Conservation (phyloP, 2,113 vertebrate genomes). For the Dicerorhinus sumatrensis region DNA sequence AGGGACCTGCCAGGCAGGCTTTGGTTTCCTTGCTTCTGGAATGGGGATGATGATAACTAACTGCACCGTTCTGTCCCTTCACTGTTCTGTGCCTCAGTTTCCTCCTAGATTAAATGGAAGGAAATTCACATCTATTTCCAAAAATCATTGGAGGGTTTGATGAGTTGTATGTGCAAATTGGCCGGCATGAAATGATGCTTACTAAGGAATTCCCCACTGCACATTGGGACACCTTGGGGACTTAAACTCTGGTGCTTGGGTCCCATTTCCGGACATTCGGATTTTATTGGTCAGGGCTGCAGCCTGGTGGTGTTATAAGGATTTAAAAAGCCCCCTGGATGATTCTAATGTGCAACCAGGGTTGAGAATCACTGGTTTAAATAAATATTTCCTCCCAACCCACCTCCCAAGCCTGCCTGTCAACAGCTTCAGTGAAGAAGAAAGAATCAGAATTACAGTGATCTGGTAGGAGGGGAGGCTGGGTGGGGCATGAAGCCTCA, state of each 20-base stretch:
- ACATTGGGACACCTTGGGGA: no score
- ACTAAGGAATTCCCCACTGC: not conserved
- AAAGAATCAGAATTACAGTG: not conserved
- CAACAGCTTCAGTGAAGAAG: not conserved
- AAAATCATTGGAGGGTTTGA: not conserved
- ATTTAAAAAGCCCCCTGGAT: not conserved
- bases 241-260: not conserved
- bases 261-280: not conserved
- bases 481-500: not conserved
- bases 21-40: not conserved
- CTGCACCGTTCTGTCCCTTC: not conserved
- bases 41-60: not conserved
- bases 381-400: not conserved
- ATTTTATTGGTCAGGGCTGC: not conserved
- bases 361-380: not conserved
- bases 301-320: no score
- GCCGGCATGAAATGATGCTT: not conserved
- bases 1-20: not conserved
- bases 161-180: not conserved
- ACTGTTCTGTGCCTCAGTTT: not conserved
- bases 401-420: not conserved
- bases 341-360: not conserved
- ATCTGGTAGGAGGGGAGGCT: not conserved
- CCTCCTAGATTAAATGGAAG: not conserved
- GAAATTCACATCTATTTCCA: not conserved